These are phyloP conservation scores for Lutraria rhynchaena DNA, from an alignment of 1,140 invertebrate species.

Conservation along the genomic window DNA sequence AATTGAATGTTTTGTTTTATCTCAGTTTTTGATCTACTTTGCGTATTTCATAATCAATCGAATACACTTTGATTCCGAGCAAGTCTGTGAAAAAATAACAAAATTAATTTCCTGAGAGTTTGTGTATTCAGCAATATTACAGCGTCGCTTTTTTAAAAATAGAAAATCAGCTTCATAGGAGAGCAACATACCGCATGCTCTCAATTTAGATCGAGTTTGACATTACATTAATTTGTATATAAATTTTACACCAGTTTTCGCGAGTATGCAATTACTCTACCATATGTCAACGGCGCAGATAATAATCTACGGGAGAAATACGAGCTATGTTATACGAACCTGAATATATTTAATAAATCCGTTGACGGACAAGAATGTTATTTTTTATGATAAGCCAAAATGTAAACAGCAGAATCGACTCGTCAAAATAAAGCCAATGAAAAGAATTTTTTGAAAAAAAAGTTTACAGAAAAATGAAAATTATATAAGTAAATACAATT, in stretches of 20 bases:
- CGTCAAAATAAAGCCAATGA: slow-evolving; percentile 49
- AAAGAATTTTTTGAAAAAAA: slow-evolving; percentile 15
- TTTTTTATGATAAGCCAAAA: slow-evolving; percentile 49
- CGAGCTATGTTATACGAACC: slow-evolving; percentile 21
- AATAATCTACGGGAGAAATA: slow-evolving; percentile 42
- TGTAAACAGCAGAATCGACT: slow-evolving; percentile 32
- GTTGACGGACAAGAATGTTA: slow-evolving; percentile 48
- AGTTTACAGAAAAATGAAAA: slow-evolving; percentile 8
- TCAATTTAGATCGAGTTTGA: slow-evolving; percentile 37
- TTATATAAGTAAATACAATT: slow-evolving; percentile 11
- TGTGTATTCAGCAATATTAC: too few relatives aligned
- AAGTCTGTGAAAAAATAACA: too few relatives aligned
- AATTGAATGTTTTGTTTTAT: too few relatives aligned
- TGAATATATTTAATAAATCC: slow-evolving; percentile 48
- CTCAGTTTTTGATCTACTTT: too few relatives aligned
- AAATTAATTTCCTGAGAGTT: too few relatives aligned
- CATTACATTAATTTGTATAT: slow-evolving; percentile 47
- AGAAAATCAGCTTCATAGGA: too few relatives aligned
- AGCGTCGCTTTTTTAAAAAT: too few relatives aligned
- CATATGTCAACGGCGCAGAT: slow-evolving; percentile 51
- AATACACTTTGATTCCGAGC: too few relatives aligned
- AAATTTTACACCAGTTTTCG: slow-evolving; percentile 46
- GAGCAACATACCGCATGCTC: too few relatives aligned
- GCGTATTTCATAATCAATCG: too few relatives aligned
- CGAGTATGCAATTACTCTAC: slow-evolving; percentile 43